A percentile compares a stretch with the other conserved stretches of the same genome.
Evolutionary conservation across 2,797 vertebrate genomes (phyloP).

Genomic region (Eospalax fontanierii): DNA sequence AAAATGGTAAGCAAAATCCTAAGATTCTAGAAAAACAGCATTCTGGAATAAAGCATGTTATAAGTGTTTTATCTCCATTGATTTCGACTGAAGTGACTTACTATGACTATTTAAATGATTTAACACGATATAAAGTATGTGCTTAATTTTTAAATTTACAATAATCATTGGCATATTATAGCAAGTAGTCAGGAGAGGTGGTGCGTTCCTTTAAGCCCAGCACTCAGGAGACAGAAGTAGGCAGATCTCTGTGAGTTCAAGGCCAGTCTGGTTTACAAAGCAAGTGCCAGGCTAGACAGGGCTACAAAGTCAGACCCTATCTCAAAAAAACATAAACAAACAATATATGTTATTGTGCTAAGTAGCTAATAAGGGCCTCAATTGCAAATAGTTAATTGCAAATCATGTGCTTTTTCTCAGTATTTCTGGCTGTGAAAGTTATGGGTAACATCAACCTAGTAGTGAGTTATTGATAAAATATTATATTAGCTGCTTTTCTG

Average conservation of each 20-base stretch:
- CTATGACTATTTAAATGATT: neutral
- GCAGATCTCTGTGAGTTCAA: no score
- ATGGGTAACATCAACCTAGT: neutral
- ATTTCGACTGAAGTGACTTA: slow-evolving; percentile 34
- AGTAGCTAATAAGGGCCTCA: slow-evolving; percentile 1
- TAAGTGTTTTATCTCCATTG: neutral
- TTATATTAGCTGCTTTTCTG: no score
- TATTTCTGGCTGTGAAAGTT: neutral
- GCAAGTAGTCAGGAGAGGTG: neutral
- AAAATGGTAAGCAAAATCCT: neutral
- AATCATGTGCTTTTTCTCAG: neutral
- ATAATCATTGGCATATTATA: neutral
- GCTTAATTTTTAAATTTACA: slow-evolving; percentile 17
- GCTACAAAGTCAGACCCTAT: no score
- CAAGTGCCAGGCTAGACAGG: no score
- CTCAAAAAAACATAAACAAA: no score
- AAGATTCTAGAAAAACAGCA: neutral
- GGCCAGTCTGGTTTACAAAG: no score
- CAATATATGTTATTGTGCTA: neutral
- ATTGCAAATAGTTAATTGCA: neutral
- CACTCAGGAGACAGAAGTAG: no score
- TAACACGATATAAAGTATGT: neutral
- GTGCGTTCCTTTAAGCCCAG: no score
- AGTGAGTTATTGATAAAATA: slow-evolving; percentile 40
- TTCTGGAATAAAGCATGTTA: slow-evolving; percentile 13